A percentile compares a stretch with the other conserved stretches of the same genome.
phyloP scores from a whole-genome alignment of 2,113 vertebrate genomes.

The Podiceps cristatus region DNA sequence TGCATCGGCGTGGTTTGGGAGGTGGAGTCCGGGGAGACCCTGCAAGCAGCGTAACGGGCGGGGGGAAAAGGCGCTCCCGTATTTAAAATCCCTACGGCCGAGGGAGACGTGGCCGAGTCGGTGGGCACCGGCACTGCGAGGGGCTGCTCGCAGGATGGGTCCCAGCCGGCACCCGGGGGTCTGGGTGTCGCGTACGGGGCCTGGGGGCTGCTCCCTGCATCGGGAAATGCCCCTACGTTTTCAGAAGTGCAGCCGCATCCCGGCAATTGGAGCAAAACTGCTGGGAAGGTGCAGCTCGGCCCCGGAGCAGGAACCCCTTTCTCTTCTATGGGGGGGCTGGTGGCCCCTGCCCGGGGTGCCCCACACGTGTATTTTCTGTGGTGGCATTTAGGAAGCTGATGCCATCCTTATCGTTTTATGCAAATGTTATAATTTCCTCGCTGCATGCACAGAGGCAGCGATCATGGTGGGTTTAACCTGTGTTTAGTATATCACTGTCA shows the following conservation, averaged over 20 bases:
- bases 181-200: fast-evolving
- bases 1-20: neutral
- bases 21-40: fast-evolving
- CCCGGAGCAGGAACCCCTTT: neutral
- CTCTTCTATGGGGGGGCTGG: neutral
- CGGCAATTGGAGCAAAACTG: neutral
- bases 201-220: fast-evolving
- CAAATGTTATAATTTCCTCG: neutral
- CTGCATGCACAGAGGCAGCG: neutral
- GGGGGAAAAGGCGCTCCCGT: no score
- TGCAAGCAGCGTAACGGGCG: neutral
- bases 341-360: neutral
- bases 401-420: neutral
- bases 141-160: neutral
- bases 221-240: fast-evolving
- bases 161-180: fast-evolving
- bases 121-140: fast-evolving
- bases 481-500: constrained; percentile 69
- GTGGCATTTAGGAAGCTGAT: neutral
- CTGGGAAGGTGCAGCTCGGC: neutral
- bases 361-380: neutral
- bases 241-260: fast-evolving
- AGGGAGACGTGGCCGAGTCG: neutral
- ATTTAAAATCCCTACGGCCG: fast-evolving
- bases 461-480: constrained; percentile 33